Base-by-base conservation (phyloP, 2,888 invertebrate species). In the Laspeyria flexula region DNA sequence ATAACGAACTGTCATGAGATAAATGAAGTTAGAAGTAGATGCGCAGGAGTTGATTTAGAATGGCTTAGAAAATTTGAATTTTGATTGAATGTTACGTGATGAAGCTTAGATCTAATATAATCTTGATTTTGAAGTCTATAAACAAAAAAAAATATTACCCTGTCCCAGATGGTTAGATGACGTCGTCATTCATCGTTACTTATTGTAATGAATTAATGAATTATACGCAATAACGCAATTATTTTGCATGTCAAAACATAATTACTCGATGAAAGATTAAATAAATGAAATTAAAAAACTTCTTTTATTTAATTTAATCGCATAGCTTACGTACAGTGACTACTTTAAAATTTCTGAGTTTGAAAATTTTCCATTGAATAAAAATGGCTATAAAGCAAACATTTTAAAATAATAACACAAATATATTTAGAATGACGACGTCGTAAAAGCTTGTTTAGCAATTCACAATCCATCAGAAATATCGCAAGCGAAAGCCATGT, bases 1-100 rank as follows among this genome's bases (percentile, higher is more conserved):
- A 74, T 75, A 77, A 73, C 71, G 70, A 77, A 78, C 78, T 76
- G 79, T 78, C 75, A 74, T 56, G 62, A 71, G 63, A 65, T 76
- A 71, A 72, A 75, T 73, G 71, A 75, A 69, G 62, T 30, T 13
- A 35, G 18, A 35, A 12, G 18, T 60, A 63, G 43, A 52, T 51
- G 43, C 41, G 56, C 56, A 49, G 61, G 58, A 65, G 61, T 59
- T 43, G 38, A 49, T 56, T 33, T 40, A 16, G 18, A 34, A 27
- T n/a, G 13, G 43, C 9, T 42, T 21, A 12, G 16, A 29, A 42
- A 6, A 41, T 29, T 41, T 41, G 25, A 50, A 33, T 29, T 40
- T 39, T 44, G 21, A 44, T 50, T 40, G 16, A 44, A 40, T 12
- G 11, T 5, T 10, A 7, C 10, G 16, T 50, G 40, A 41, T 10